phyloP scores from a whole-genome alignment of 2,888 invertebrate species.

The Trichogramma evanescens region DNA sequence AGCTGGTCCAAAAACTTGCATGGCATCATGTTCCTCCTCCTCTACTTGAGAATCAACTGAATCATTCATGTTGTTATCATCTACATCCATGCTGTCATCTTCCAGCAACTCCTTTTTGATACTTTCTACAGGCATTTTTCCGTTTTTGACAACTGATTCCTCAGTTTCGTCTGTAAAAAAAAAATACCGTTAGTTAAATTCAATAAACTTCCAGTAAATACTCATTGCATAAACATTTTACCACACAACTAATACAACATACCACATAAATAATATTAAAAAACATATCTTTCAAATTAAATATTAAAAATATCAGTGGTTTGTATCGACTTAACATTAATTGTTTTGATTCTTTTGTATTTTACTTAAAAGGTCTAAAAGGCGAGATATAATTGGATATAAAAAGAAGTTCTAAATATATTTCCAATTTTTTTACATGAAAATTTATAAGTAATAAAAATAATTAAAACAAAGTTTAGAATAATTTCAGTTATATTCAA shows the following conservation, averaged over 20 bases:
- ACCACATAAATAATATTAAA: neutral
- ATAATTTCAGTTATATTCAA: too few relatives aligned
- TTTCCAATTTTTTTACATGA: too few relatives aligned
- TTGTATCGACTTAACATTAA: too few relatives aligned
- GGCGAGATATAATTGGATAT: too few relatives aligned
- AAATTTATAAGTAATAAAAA: too few relatives aligned
- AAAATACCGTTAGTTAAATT: slow-evolving; percentile 27
- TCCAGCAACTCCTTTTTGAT: slow-evolving; percentile 30
- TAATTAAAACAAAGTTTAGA: too few relatives aligned
- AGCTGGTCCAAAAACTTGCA: slow-evolving; percentile 68
- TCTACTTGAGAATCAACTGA: slow-evolving; percentile 47
- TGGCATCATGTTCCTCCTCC: slow-evolving; percentile 60
- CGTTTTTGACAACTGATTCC: slow-evolving; percentile 46
- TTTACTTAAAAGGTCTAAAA: too few relatives aligned
- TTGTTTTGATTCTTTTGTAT: too few relatives aligned
- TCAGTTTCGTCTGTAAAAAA: slow-evolving; percentile 51
- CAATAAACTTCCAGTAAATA: neutral
- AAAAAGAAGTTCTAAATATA: too few relatives aligned
- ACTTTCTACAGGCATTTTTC: slow-evolving; percentile 41
- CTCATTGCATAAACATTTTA: too few relatives aligned
- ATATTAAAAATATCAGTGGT: too few relatives aligned
- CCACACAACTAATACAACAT: too few relatives aligned
- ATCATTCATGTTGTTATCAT: slow-evolving; percentile 46
- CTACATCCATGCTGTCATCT: slow-evolving; percentile 56
- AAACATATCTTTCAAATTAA: neutral